phyloP scores from a whole-genome alignment of 2,888 invertebrate genomes.

The Perithous albicinctus region DNA sequence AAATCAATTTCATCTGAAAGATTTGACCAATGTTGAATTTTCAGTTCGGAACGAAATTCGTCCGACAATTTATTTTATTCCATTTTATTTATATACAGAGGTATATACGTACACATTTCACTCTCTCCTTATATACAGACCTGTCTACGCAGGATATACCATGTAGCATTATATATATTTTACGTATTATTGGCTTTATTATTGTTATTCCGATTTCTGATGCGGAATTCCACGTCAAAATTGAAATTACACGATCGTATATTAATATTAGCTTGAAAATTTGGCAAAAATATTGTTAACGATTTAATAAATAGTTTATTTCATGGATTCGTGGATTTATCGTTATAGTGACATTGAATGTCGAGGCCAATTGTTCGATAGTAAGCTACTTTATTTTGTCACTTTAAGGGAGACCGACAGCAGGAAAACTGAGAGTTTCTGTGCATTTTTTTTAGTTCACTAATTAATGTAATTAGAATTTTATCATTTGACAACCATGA shows the following conservation, averaged over 20 bases:
- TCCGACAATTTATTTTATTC: conserved; percentile 19
- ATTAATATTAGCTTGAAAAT: not conserved
- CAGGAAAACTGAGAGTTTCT: too few relatives aligned
- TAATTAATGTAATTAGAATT: too few relatives aligned
- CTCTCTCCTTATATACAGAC: conserved; percentile 42
- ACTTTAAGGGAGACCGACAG: too few relatives aligned
- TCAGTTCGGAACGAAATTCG: conserved; percentile 3
- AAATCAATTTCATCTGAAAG: conserved; percentile 11
- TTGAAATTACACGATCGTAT: not conserved
- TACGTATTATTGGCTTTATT: conserved; percentile 6
- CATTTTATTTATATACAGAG: conserved; percentile 31
- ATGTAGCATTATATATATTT: conserved; percentile 16
- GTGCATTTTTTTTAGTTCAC: too few relatives aligned
- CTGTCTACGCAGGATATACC: conserved; percentile 17
- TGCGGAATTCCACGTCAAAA: conserved; percentile 15
- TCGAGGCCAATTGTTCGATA: too few relatives aligned
- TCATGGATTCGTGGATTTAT: not conserved
- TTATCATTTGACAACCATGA: too few relatives aligned
- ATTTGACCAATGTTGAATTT: not conserved
- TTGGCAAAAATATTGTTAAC: not conserved
- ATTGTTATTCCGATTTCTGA: conserved; percentile 1
- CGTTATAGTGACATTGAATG: not conserved
- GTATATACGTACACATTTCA: conserved; percentile 19
- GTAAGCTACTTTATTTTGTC: too few relatives aligned
- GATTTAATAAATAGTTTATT: not conserved